phyloP scores from a whole-genome alignment of 2,797 vertebrate genomes.

The Muscicapa comitata region DNA sequence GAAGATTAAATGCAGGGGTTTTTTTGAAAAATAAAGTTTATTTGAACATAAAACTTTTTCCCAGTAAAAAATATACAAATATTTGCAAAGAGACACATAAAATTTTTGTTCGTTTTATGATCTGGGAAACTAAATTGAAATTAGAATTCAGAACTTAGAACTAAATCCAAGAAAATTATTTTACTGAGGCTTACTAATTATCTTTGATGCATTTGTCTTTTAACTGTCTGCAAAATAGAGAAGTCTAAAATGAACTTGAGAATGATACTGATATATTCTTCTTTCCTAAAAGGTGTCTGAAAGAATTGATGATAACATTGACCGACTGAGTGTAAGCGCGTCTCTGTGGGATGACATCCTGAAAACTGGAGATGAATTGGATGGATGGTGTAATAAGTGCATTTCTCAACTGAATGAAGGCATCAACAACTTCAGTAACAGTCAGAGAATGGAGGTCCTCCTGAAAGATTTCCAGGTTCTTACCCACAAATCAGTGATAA shows the following conservation, averaged over 20 bases:
- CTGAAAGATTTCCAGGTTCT: slow-evolving; percentile 88
- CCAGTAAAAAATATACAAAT: neutral
- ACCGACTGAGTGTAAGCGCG: slow-evolving; percentile 78
- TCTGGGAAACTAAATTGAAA: neutral
- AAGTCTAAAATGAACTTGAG: neutral
- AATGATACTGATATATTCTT: neutral
- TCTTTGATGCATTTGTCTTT: neutral
- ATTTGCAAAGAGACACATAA: neutral
- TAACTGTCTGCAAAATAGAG: neutral
- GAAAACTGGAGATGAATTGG: slow-evolving; percentile 83
- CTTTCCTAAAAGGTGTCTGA: slow-evolving; percentile 82
- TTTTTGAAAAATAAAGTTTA: neutral
- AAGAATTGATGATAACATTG: slow-evolving; percentile 85
- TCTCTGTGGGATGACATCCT: slow-evolving; percentile 89
- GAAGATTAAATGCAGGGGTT: neutral
- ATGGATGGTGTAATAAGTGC: slow-evolving; percentile 82
- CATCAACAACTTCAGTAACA: slow-evolving; percentile 80
- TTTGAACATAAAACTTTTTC: neutral
- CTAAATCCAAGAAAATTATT: neutral
- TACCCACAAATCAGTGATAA: neutral
- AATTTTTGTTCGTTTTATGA: neutral
- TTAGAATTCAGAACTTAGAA: neutral
- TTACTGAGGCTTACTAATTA: neutral
- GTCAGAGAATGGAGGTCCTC: slow-evolving; percentile 75
- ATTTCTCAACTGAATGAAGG: slow-evolving; percentile 82